Evolutionary conservation across 2,888 invertebrate species (phyloP), one percentile per base, ranked within the genome.

Genomic region (Andrena marginata): DNA sequence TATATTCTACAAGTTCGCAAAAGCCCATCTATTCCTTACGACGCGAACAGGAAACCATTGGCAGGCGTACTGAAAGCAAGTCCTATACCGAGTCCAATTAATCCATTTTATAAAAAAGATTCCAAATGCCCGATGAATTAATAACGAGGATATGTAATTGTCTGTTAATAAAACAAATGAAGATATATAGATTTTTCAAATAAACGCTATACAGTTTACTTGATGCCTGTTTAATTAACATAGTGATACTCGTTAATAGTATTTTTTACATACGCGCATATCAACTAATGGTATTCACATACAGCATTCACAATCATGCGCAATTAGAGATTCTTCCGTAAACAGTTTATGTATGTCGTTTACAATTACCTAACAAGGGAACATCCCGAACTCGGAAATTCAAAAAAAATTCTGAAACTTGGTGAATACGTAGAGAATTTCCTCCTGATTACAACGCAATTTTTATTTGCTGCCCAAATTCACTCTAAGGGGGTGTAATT

Each of bases 11-110:
- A 97, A 89, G 95, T 98, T 0, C 94, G 95, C 63, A 95, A 95
- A 69, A 97, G 97, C 56, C 98, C 98, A 0, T 96, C 95, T 7
- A 96, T 97, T 84, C 97, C 98, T 0, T 98, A 95, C 85, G 97
- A 98, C 91, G 95, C 97, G 0, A 95, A 95, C 23, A 96, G 95
- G 74, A 95, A 95, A 87, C 98, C 98, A 0, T 92, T 92, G 0
- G 97, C 96, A 87, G 96, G 97, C 0, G 96, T 97, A n/a, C 93
- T 98, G 2, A 98, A 98, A 90, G 95, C 96, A 0, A 95, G 95
- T 65, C 95, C 96, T 0, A 95, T 96, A 1, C 96, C 96, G 0
- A 97, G 96, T 0, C 97, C 97, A 0, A 96, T 97, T 0, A 97
- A 97, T 94, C 97, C 97, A 0, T 97, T 97, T 94, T 97, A 97